These are phyloP conservation scores for Bombyx mori DNA, from an alignment of 1,140 invertebrate species.

Conservation along the genomic window DNA sequence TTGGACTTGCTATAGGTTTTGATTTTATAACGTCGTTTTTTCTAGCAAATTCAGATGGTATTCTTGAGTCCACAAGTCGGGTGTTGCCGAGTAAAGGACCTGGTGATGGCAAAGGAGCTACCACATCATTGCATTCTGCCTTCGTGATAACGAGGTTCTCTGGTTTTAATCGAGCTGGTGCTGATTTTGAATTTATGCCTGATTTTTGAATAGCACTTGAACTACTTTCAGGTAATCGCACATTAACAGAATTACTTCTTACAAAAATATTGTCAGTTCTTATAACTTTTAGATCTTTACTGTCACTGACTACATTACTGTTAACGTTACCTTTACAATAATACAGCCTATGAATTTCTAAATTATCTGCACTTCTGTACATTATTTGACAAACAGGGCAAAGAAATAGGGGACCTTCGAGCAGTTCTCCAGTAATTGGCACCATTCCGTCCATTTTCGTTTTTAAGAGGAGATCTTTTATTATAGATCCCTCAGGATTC, in stretches of 20 bases:
- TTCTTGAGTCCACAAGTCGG: constrained; percentile 77
- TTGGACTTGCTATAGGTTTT: constrained; percentile 50
- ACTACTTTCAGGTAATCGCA: constrained; percentile 68
- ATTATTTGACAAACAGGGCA: constrained; percentile 77
- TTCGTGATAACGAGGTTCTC: constrained; percentile 73
- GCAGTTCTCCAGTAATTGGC: constrained; percentile 46
- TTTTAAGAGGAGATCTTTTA: constrained; percentile 87
- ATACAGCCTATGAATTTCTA: constrained; percentile 78
- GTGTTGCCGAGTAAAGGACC: constrained; percentile 85
- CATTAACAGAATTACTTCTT: constrained; percentile 72
- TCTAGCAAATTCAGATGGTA: constrained; percentile 37
- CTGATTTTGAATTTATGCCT: constrained; percentile 49
- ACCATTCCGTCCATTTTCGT: constrained; percentile 70
- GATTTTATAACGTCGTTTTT: constrained; percentile 48
- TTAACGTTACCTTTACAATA: constrained; percentile 76
- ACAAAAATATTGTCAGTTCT: constrained; percentile 57
- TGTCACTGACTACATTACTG: constrained; percentile 19
- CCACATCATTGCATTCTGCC: constrained; percentile 67
- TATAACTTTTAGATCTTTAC: constrained; percentile 42
- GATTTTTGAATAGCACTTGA: constrained; percentile 35
- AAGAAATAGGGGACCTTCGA: constrained; percentile 72
- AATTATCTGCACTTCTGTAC: constrained; percentile 78
- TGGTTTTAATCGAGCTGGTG: constrained; percentile 61
- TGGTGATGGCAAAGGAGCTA: constrained; percentile 79
- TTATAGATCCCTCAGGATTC: constrained; percentile 81